These are phyloP conservation scores for Apostichopus leukothele DNA, from an alignment of 53 echinoderm and acorn worm genomes.

Conservation along the genomic window DNA sequence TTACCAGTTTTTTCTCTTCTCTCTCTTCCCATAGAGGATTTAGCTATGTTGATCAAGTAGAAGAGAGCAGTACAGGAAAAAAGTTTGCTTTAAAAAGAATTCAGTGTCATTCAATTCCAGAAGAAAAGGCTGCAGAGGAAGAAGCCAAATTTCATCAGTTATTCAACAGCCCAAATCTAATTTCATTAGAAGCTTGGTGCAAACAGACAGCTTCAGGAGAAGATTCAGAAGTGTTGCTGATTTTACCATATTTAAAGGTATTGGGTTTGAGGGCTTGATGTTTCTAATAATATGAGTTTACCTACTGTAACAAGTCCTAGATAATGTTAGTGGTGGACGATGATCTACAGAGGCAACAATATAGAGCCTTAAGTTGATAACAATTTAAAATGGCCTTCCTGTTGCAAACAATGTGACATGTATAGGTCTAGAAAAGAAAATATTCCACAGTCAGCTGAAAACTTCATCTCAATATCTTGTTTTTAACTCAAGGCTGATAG, in stretches of 20 bases:
- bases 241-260: conserved; percentile 81
- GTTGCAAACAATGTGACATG: no score
- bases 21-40: conserved; percentile 66
- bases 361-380: no score
- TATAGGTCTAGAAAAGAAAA: no score
- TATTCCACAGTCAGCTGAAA: no score
- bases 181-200: conserved; percentile 75
- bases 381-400: no score
- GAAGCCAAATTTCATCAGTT: conserved; percentile 79
- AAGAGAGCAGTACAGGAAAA: conserved; percentile 75
- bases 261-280: no score
- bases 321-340: no score
- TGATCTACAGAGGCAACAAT: no score
- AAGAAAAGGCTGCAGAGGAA: conserved; percentile 62
- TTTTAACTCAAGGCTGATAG: no score
- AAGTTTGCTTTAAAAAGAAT: conserved; percentile 86
- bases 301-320: no score
- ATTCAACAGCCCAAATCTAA: conserved; percentile 78
- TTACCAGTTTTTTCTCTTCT: neutral
- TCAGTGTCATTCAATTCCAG: conserved; percentile 75
- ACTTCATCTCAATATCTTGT: no score
- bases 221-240: conserved; percentile 71
- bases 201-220: conserved; percentile 52
- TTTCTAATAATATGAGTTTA: no score
- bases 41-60: conserved; percentile 85